phyloP scores from a whole-genome alignment of 92 coral and sea anemone genomes.

The Parazoanthus darwini region DNA sequence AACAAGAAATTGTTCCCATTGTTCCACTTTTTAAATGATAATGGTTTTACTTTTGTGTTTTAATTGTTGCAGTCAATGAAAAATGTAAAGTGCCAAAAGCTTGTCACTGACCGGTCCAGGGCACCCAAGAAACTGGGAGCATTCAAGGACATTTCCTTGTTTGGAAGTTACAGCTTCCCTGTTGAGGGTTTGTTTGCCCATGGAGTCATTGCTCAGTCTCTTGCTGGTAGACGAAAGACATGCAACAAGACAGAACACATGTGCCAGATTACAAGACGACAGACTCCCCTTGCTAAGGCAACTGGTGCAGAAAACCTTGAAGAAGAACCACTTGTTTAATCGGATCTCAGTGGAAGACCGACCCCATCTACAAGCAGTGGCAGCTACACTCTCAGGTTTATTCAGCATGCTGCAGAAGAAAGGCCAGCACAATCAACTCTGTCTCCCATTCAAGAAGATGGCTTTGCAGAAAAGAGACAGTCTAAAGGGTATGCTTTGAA shows the following conservation, averaged over 20 bases:
- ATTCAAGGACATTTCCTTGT: constrained; percentile 52
- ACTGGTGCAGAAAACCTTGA: constrained; percentile 32
- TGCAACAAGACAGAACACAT: constrained; percentile 48
- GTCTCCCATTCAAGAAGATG: background rate
- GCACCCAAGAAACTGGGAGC: constrained; percentile 55
- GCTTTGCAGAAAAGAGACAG: background rate
- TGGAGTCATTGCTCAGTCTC: constrained; percentile 42
- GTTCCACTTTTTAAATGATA: no score
- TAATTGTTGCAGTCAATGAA: constrained; percentile 53
- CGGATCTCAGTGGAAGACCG: background rate
- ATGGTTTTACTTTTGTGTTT: no score
- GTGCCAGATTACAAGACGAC: constrained; percentile 14
- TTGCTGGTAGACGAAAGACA: constrained; percentile 46
- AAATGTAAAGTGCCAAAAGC: constrained; percentile 48
- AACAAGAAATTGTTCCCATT: no score
- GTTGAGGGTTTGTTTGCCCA: constrained; percentile 28
- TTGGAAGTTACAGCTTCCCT: constrained; percentile 47
- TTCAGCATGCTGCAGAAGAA: background rate
- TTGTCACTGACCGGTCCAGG: constrained; percentile 31
- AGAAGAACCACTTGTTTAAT: background rate
- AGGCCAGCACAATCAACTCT: no score
- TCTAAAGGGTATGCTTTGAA: background rate
- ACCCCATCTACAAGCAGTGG: background rate
- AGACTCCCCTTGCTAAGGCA: constrained; percentile 32
- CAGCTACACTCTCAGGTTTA: constrained; percentile 22